Conservation (phyloP, 2,797 vertebrate species). For the Botia almorhae region DNA sequence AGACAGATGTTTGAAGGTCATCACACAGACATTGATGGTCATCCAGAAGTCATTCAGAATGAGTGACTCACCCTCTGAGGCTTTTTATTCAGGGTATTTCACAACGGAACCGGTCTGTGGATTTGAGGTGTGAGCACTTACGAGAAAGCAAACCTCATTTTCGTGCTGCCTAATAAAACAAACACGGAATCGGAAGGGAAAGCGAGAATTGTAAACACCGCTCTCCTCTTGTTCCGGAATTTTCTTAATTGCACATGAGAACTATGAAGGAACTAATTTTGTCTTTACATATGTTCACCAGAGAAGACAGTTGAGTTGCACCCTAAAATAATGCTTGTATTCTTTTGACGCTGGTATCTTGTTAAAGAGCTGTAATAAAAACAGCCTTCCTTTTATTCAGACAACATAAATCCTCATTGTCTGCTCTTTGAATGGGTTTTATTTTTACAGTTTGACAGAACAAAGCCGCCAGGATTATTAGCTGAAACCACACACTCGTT, state of each 20-base stretch:
- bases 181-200: conserved; percentile 58
- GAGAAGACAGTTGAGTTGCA: conserved; percentile 35
- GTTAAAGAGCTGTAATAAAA: conserved; percentile 61
- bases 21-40: conserved; percentile 12
- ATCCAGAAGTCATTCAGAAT: conserved; percentile 36
- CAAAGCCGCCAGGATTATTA: conserved; percentile 47
- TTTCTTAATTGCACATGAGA: conserved; percentile 53
- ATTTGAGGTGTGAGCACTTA: conserved; percentile 55
- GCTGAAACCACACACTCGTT: conserved; percentile 41
- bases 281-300: conserved; percentile 52
- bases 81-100: conserved; percentile 42
- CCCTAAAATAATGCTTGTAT: conserved; percentile 30
- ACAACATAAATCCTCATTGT: conserved; percentile 54
- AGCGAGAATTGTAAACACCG: conserved; percentile 55
- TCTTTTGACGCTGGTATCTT: conserved; percentile 57
- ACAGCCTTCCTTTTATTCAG: conserved; percentile 44
- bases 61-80: conserved; percentile 44
- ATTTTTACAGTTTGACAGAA: conserved; percentile 51
- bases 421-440: conserved; percentile 56
- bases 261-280: conserved; percentile 34
- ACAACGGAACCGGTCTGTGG: conserved; percentile 36
- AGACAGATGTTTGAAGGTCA: conserved; percentile 11
- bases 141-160: conserved; percentile 50
- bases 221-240: conserved; percentile 35
- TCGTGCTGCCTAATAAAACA: conserved; percentile 59